Evolutionary conservation across 2,797 vertebrate species (phyloP).

Genomic region (Todus mexicanus): DNA sequence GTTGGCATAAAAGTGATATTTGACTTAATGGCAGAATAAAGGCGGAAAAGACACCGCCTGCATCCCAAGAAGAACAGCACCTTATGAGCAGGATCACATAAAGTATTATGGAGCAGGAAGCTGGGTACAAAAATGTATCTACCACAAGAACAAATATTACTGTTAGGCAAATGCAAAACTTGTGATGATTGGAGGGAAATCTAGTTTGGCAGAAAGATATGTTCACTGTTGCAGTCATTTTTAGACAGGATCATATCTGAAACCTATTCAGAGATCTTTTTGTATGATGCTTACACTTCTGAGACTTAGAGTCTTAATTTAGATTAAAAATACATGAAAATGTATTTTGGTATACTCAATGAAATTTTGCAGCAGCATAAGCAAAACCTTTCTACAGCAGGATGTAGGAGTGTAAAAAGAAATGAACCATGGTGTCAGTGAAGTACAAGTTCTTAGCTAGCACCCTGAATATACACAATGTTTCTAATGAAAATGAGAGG

Average conservation of each 20-base stretch:
- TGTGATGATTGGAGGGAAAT: background rate
- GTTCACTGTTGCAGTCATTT: background rate
- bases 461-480: background rate
- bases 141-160: fast-evolving
- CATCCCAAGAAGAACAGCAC: background rate
- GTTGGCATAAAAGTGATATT: background rate
- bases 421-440: background rate
- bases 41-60: background rate
- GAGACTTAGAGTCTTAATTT: background rate
- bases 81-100: background rate
- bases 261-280: background rate
- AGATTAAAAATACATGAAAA: background rate
- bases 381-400: background rate
- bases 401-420: background rate
- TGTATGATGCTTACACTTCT: background rate
- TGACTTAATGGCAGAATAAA: background rate
- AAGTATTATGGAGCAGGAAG: background rate
- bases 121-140: background rate
- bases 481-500: background rate
- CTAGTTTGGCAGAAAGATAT: background rate
- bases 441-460: background rate
- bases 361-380: background rate
- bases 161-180: background rate
- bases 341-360: background rate
- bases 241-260: background rate